Evolutionary conservation across 2,113 vertebrate genomes (phyloP).

Genomic region (Lophotis ruficrista): DNA sequence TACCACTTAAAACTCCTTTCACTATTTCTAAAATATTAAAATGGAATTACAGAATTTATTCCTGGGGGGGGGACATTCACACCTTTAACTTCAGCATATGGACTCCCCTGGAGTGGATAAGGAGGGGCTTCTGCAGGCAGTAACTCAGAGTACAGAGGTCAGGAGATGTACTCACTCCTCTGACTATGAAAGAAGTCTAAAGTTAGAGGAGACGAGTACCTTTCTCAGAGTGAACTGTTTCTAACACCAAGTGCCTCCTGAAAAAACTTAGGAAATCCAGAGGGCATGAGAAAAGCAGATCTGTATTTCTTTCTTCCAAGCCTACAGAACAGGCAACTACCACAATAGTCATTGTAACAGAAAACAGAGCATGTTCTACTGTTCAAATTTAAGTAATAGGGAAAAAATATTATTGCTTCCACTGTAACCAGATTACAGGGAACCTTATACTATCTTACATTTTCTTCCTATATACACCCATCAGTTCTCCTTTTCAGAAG

Average conservation of each 20-base stretch:
- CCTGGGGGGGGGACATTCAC: background rate
- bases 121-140: background rate
- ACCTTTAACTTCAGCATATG: background rate
- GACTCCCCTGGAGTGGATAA: background rate
- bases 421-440: background rate
- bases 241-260: background rate
- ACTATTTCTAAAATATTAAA: background rate
- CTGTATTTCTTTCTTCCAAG: background rate
- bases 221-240: background rate
- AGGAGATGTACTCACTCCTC: background rate
- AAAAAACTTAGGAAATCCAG: background rate
- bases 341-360: background rate
- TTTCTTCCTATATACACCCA: background rate
- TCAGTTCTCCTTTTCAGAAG: background rate
- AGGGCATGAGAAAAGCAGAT: background rate
- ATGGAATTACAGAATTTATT: background rate
- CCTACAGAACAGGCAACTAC: background rate
- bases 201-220: background rate
- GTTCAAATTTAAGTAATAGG: background rate
- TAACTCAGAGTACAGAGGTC: background rate
- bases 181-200: background rate
- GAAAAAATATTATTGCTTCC: background rate
- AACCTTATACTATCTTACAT: background rate
- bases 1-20: background rate
- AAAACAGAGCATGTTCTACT: background rate